phyloP scores from a whole-genome alignment of 2,888 invertebrate species.

The Cryptosula pallasiana region DNA sequence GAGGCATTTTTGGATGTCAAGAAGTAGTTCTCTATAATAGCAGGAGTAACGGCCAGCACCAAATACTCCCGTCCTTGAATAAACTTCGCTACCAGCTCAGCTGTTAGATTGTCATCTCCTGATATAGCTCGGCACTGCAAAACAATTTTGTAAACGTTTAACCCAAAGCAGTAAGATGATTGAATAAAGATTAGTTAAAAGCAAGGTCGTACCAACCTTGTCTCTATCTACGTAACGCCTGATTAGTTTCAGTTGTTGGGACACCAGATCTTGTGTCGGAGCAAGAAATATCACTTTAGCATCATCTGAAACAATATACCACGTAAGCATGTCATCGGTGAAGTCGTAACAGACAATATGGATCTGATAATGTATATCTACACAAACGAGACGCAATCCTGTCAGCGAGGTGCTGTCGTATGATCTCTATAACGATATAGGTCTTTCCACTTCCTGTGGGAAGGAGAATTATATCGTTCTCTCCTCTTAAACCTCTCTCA shows the following conservation, averaged over 20 bases:
- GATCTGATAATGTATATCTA: too few species aligned
- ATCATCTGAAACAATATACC: background rate
- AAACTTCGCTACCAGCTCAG: background rate
- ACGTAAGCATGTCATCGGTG: too few species aligned
- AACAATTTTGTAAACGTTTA: too few species aligned
- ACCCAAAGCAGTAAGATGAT: too few species aligned
- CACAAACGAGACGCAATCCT: too few species aligned
- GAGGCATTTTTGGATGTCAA: background rate
- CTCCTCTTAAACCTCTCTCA: background rate
- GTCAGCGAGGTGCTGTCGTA: background rate
- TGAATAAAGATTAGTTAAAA: too few species aligned
- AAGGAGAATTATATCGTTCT: constrained; percentile 11
- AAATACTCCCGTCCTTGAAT: background rate
- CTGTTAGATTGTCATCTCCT: background rate
- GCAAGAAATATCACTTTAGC: constrained; percentile 8
- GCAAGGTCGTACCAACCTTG: too few species aligned
- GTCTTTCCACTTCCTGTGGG: constrained; percentile 15
- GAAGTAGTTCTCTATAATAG: constrained; percentile 1
- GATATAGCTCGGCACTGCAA: background rate
- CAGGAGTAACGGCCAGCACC: background rate
- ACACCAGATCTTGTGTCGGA: background rate
- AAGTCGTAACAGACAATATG: too few species aligned
- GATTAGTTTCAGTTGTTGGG: background rate
- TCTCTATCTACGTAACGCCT: too few species aligned
- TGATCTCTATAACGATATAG: background rate